Evolutionary conservation across 2,113 vertebrate species (phyloP).

Genomic region (Macroglossus sobrinus): DNA sequence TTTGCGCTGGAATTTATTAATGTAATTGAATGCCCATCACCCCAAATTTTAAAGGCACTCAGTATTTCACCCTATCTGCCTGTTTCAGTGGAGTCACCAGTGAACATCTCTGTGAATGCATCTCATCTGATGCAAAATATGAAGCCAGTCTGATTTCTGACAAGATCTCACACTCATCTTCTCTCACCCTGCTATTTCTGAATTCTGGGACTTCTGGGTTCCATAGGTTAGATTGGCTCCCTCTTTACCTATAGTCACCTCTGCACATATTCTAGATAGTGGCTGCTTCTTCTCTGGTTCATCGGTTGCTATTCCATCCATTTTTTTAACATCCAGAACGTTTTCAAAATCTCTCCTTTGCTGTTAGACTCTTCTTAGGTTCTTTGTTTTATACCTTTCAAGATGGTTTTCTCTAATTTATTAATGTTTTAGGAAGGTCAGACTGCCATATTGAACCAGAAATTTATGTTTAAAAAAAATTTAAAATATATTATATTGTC

Average conservation of each 20-base stretch:
- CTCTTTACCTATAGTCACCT: neutral
- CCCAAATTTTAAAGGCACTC: neutral
- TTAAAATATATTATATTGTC: neutral
- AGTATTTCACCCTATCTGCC: neutral
- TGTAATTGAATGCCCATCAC: neutral
- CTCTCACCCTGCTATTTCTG: neutral
- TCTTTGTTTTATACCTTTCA: neutral
- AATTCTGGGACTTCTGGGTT: neutral
- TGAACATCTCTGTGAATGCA: neutral
- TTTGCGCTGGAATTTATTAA: neutral
- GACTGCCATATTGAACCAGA: neutral
- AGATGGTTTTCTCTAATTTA: neutral
- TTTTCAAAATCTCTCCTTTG: neutral
- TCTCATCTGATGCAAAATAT: neutral
- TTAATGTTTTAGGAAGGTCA: neutral
- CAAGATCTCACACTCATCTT: neutral
- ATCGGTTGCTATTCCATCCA: neutral
- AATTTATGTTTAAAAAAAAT: neutral
- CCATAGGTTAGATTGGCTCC: too few species aligned
- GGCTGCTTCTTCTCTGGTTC: neutral
- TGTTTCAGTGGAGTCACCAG: neutral
- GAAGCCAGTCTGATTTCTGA: neutral
- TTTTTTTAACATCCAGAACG: neutral
- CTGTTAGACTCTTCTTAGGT: neutral
- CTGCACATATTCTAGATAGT: too few species aligned